phyloP scores from a whole-genome alignment of 2,797 vertebrate species.

The Etheostoma perlongum region DNA sequence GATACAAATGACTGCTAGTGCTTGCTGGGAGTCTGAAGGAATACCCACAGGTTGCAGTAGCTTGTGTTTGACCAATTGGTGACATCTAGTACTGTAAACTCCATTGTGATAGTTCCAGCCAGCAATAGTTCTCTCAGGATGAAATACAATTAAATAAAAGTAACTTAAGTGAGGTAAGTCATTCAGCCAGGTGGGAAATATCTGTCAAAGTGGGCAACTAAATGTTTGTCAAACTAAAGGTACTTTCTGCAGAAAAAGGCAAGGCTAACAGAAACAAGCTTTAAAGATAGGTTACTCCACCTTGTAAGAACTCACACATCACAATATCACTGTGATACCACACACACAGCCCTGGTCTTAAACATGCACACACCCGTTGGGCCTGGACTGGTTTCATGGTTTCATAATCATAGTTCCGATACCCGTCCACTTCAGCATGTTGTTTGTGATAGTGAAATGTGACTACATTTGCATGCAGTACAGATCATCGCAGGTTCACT shows the following conservation, averaged over 20 bases:
- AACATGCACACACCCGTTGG: conserved; percentile 4
- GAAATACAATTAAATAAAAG: conserved; percentile 6
- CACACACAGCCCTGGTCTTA: background rate
- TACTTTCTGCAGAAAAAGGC: background rate
- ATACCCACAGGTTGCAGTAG: conserved; percentile 3
- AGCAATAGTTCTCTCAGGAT: background rate
- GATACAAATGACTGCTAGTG: background rate
- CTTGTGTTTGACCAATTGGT: conserved; percentile 3
- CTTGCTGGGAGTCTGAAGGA: background rate
- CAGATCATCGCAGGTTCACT: conserved; percentile 45
- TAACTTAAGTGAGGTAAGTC: background rate
- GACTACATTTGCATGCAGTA: conserved; percentile 2
- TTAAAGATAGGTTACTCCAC: background rate
- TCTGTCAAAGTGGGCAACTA: background rate
- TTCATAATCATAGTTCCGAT: background rate
- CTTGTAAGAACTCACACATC: background rate
- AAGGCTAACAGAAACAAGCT: background rate
- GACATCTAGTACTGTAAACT: background rate
- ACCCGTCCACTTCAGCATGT: conserved; percentile 7
- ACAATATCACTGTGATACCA: background rate
- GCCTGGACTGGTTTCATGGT: background rate
- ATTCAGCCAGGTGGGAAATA: background rate
- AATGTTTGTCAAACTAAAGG: background rate
- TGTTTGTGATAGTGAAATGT: conserved; percentile 27
- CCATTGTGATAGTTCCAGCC: background rate